A percentile compares a stretch with the other conserved stretches of the same genome.
Conservation (phyloP, 2,113 vertebrate species). For the Ariopsis seemanni region DNA sequence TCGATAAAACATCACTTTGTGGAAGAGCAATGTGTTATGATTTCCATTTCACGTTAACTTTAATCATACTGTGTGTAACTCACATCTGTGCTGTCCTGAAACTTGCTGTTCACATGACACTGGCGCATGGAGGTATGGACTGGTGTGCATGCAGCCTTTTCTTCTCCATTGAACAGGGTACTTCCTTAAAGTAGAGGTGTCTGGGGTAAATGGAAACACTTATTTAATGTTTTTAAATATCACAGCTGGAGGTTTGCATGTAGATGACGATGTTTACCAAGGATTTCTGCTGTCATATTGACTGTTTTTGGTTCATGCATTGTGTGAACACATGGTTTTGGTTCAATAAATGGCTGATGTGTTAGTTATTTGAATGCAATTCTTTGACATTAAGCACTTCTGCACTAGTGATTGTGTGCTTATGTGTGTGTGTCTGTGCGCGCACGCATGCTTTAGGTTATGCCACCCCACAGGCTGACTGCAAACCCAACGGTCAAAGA, state of each 20-base stretch:
- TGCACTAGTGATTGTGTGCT: not conserved
- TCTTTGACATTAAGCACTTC: not conserved
- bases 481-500: conserved; percentile 85
- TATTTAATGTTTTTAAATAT: not conserved
- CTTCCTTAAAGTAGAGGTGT: not conserved
- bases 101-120: conserved; percentile 1
- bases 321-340: not conserved
- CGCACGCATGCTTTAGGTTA: conserved; percentile 73
- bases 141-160: not conserved
- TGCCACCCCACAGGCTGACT: conserved; percentile 84
- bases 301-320: not conserved
- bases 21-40: not conserved
- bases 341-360: not conserved
- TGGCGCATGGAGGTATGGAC: not conserved
- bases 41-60: not conserved
- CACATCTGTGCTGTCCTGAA: not conserved
- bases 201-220: not conserved
- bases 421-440: not conserved
- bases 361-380: not conserved
- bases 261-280: not conserved
- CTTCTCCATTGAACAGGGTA: not conserved
- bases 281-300: not conserved
- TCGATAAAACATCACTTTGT: not conserved
- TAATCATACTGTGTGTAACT: not conserved
- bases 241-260: not conserved